Base-by-base conservation (phyloP, 1,140 invertebrate genomes). In the Sogatella furcifera region DNA sequence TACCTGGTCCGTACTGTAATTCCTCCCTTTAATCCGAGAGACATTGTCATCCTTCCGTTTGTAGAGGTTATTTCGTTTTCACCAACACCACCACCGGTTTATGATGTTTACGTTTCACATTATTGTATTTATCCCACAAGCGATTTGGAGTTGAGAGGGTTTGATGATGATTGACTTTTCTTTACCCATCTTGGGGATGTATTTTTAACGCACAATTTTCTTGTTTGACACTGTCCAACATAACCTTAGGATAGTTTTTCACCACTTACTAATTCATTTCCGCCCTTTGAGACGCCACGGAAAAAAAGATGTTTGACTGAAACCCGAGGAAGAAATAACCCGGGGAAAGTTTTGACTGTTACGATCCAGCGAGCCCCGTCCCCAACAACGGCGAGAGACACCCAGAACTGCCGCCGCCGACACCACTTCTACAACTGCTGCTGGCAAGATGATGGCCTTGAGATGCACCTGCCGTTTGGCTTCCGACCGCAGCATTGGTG, bases 1-100 rank as follows among this genome's bases (percentile, higher is more conserved):
- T 94, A 8, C 92, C 92, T 10, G 92, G 92, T 0, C 92, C 92
- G 75, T 95, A 95, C 65, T 87, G 84, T 17, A 93, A 72, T 68
- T 93, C 91, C 74, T 92, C 89, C 55, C 77, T 83, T 62, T 77
- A 80, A 67, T 81, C 80, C 56, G 79, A 79, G 44, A 62, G 52
- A 54, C 54, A 54, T 19, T 64, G 62, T 67, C 64, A 15, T 65
- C 62, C 31, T 68, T 64, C 55, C 60, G 34, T 55, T 59, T 53
- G 56, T 38, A 52, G 43, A 17, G 34, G 34, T 38, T 38, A 57
- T 24, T 46, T 59, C 34, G 21, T 59, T 60, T 60, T 53, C 38
- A 28, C 59, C 17, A 13, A 55, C 42, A 55, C 59, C 13, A 41
- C 31, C 6, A 49, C 46, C 15, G 46, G 21, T 19, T 17, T 22